Base-by-base conservation (phyloP, 2,888 invertebrate species). In the Agrochola circellaris region DNA sequence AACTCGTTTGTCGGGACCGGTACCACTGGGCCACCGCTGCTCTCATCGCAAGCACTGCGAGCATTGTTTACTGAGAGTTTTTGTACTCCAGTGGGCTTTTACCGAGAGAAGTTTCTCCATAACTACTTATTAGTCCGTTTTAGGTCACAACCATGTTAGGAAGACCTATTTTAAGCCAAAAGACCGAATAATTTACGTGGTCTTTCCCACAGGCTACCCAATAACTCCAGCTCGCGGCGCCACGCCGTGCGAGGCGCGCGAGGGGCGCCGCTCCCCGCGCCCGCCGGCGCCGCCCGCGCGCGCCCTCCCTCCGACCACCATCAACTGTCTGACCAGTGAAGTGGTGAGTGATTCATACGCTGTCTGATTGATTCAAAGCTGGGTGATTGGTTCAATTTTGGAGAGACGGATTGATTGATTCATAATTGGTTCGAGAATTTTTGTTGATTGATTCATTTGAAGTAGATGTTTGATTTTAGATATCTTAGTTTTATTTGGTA, bases 251-350 rank as follows among this genome's bases (percentile, higher is more conserved):
- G 94, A 95, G 17, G 94, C 94, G 15, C 93, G 95, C 2, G 93
- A 95, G 2, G 95, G 95, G 11, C 93, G 95, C 1, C 95, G 96
- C 60, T 96, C 96, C 69, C 96, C 96, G 58, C 95, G 96, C 88
- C 91, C 96, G 7, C 96, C 95, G 77, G 96, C 92, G 79, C 97
- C 93, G 56, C 97, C 94, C 79, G 94, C 92, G 90, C 93, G 95
- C 83, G 85, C 92, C 73, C 86, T 93, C 88, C 93, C 96, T 74
- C 96, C 94, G 87, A 95, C 92, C 93, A 97, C 98, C 90, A 97
- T 98, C 93, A 98, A 98, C 95, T 98, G 98, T 95, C 97, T 98
- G 91, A 98, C 98, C 91, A 98, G 98, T 89, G 98, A 98, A 98
- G 98, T 98, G 98, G 98, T 98, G 97, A 98, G 98, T 97, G 20